Evolutionary conservation across 2,113 vertebrate genomes (phyloP).

Genomic region (Malurus elegans): DNA sequence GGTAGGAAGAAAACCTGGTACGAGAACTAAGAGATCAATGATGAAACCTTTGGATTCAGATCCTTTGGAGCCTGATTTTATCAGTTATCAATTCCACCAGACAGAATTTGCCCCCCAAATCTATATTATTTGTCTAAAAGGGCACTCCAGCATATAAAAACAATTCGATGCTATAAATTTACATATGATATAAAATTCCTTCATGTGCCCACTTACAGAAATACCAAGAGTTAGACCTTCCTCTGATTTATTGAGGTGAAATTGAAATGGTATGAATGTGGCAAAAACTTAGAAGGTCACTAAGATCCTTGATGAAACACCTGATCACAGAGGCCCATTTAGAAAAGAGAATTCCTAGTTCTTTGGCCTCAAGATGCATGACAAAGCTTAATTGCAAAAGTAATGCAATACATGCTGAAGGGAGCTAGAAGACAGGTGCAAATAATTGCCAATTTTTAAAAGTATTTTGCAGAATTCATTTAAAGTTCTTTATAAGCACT

Average conservation of each 20-base stretch:
- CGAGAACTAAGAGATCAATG: not conserved
- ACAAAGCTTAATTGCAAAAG: conserved; percentile 1
- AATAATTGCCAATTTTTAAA: not conserved
- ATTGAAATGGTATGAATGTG: not conserved
- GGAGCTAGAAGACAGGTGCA: not conserved
- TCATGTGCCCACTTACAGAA: not conserved
- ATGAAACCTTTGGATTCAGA: not conserved
- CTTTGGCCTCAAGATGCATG: not conserved
- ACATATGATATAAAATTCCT: not conserved
- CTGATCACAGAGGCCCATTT: not conserved
- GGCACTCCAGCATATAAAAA: not conserved
- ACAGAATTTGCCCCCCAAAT: not conserved
- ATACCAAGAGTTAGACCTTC: not conserved
- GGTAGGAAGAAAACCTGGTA: not conserved
- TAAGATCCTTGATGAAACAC: not conserved
- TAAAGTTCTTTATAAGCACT: not conserved
- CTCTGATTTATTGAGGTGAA: not conserved
- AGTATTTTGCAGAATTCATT: not conserved
- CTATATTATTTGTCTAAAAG: not conserved
- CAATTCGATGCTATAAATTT: not conserved
- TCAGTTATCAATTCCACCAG: not conserved
- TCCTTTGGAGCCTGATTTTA: not conserved
- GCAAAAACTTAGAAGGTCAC: not conserved
- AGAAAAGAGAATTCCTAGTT: not conserved
- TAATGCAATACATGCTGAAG: not conserved